A percentile compares a stretch with the other conserved stretches of the same genome.
Conservation (phyloP, 2,797 vertebrate genomes). For the Paguma larvata region DNA sequence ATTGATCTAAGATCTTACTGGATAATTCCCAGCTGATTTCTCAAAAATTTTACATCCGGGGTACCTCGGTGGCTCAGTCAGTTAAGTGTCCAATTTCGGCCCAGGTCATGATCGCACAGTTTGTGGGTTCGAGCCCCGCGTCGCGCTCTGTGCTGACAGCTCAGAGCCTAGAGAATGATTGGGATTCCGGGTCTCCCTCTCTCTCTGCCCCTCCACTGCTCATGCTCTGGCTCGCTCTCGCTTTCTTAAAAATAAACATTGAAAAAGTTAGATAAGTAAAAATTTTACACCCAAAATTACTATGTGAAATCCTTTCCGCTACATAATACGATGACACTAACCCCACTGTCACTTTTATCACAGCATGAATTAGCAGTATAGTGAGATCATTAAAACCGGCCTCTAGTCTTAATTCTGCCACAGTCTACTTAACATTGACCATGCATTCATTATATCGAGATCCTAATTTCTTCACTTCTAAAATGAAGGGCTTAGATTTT, state of each 20-base stretch:
- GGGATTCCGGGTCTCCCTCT: no score
- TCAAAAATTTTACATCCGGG: not conserved
- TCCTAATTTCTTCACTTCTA: not conserved
- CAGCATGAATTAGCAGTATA: not conserved
- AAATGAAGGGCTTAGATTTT: not conserved
- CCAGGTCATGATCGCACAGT: no score
- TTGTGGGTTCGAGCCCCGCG: no score
- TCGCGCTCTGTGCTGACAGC: no score
- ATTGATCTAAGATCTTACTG: constrained; percentile 21
- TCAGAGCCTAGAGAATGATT: no score
- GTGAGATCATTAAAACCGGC: not conserved
- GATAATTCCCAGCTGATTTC: not conserved
- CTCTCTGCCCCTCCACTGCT: no score
- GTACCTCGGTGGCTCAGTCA: no score
- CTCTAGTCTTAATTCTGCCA: not conserved
- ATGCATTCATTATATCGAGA: not conserved
- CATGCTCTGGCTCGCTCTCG: no score
- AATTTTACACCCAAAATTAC: not conserved
- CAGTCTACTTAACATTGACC: not conserved
- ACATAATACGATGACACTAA: not conserved
- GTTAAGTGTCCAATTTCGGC: no score
- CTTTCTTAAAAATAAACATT: no score
- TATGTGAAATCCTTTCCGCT: not conserved
- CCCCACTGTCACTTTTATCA: not conserved
- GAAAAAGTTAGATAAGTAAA: no score